These are phyloP conservation scores for Eriocheir sinensis DNA, from an alignment of 1,140 invertebrate species.

Conservation along the genomic window DNA sequence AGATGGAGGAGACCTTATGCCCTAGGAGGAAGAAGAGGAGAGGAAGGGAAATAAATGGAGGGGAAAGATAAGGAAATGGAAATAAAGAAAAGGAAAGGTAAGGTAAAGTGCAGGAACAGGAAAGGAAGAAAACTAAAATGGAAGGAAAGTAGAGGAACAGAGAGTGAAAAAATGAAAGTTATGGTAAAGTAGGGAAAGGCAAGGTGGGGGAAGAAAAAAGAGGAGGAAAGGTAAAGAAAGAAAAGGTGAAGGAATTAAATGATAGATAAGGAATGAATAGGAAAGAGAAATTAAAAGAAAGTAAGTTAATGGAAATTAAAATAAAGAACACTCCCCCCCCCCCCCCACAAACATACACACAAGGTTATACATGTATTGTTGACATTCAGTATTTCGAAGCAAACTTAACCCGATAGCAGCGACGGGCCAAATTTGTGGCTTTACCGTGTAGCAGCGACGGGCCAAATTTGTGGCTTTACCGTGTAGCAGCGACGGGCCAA, in stretches of 20 bases:
- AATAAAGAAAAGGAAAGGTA: neutral
- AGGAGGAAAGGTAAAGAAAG: conserved; percentile 16
- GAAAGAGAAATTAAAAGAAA: no score
- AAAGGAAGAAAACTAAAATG: neutral
- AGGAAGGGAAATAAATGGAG: conserved; percentile 37
- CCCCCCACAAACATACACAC: no score
- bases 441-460: no score
- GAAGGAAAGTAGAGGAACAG: neutral
- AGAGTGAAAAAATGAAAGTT: conserved; percentile 43
- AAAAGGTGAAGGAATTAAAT: neutral
- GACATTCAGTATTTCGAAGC: no score
- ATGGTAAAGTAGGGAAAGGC: neutral
- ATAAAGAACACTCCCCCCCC: no score
- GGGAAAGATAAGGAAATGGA: neutral
- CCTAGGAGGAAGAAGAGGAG: neutral
- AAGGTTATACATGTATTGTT: no score
- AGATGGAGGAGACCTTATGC: neutral
- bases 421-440: no score
- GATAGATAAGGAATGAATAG: neutral
- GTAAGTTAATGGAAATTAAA: no score
- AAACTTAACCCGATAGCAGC: no score
- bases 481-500: no score
- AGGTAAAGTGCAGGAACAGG: neutral
- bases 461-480: no score
- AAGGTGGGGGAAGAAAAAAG: neutral